Conservation (phyloP, 2,797 vertebrate genomes). For the Onychomys arenicola region DNA sequence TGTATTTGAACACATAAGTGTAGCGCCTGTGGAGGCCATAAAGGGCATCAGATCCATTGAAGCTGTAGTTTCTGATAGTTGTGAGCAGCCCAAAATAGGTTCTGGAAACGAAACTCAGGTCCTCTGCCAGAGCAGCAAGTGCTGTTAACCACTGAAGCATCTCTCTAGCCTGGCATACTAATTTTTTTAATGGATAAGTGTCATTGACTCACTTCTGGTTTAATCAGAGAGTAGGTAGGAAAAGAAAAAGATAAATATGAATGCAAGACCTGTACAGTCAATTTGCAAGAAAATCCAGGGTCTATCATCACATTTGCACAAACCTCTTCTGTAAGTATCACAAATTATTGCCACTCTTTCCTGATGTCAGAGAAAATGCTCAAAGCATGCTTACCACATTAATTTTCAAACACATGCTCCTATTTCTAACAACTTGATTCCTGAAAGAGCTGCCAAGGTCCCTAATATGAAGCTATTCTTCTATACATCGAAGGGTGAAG, state of each 20-base stretch:
- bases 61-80: neutral
- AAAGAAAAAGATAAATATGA: neutral
- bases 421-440: neutral
- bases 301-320: neutral
- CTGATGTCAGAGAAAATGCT: neutral
- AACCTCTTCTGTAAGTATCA: neutral
- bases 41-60: neutral
- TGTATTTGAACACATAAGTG: neutral
- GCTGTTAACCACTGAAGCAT: neutral
- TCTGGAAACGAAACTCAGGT: neutral
- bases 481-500: neutral
- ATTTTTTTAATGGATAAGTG: neutral
- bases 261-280: neutral
- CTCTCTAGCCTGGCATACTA: neutral
- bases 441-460: neutral
- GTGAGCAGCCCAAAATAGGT: neutral
- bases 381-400: slow-evolving; percentile 7
- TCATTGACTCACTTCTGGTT: neutral
- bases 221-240: neutral
- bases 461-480: neutral
- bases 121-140: neutral
- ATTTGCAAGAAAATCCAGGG: neutral
- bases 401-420: neutral
- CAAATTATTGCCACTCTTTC: neutral
- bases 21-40: neutral